Evolutionary conservation across 2,113 vertebrate genomes (phyloP), one percentile per base, ranked within the genome.

Genomic region (Osmerus mordax): DNA sequence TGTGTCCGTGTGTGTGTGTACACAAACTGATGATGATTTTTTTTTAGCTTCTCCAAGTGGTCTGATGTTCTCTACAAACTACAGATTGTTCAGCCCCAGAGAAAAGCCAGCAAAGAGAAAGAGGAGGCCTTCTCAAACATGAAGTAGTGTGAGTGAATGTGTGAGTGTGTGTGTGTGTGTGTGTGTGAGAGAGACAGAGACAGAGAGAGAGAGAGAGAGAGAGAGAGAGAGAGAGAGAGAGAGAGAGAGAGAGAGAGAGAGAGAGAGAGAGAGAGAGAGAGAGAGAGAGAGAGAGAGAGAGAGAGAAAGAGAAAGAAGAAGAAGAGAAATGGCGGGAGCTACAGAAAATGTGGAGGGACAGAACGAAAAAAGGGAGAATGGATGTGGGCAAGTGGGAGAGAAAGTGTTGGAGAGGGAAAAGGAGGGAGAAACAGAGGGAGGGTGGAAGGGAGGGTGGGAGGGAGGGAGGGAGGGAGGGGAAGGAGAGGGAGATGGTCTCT

Each of bases 61-160:
- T 21, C 5, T 51, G 6, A 18, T 12, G 21, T 21, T 67, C 36
- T n/a, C 67, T 59, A 6, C 19, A 69, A 32, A 58, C 56, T 59
- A 15, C 47, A 75, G 32, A 63, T 58, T 25, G 80, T 67, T 69
- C 95, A 94, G 92, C 94, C 91, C 58, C n/a, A 18, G 54, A n/a
- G 14, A 18, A 56, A 41, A 56, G 11, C 32, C 78, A 18, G 64
- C 86, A 36, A 82, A 88, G 81, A 90, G 92, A 69, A 86, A 87
- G 41, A 70, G 29, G 14, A 41, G 36, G 8, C 36, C 8, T 6
- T 41, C 8, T 41, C 8, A 1, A 8, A 41, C 36, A 41, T 41
- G 36, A 41, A 8, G 6, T 3, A 41, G 65, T 67, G 67, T 36
- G 68, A 4, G 25, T 14, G 29, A 55, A 21, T 55, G 18, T 55